Base-by-base conservation (phyloP, 2,888 invertebrate genomes). In the Coelogynopora nodosa region DNA sequence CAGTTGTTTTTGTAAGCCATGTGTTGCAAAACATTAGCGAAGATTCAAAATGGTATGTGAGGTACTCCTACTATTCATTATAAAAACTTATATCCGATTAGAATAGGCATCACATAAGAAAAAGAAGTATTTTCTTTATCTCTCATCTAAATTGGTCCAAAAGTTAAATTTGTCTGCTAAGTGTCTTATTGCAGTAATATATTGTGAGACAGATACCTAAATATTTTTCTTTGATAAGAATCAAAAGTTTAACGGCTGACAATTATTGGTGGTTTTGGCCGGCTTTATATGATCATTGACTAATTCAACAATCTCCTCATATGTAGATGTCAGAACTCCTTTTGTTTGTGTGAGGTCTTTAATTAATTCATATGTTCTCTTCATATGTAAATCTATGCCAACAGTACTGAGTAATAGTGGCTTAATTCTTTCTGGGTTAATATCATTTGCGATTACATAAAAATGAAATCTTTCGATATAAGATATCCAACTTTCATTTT, bases 101-200 rank as follows among this genome's bases (percentile, higher is more conserved):
- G 84, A 84, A 26, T 67, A 84, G 27, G 84, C 74, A 67, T 84
- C 84, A 84, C 29, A 30, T 67, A 67, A 27, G 18, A 84, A 83
- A 31, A 84, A 26, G 84, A 82, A 67, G 67, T 10, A 30, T 84
- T 2, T 31, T 5, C n/a, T n/a, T n/a, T n/a, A 49, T 49, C 49
- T 49, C 18, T 49, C 49, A 49, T 49, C 5, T 49, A 49, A 49
- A 49, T 49, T 49, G 49, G 5, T 18, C 5, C 49, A 5, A 49
- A 49, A 10, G 49, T 49, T 49, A 49, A 5, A 49, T 18, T 49
- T 49, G 5, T 49, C 49, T 10, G 49, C 49, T 49, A 49, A 49
- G 49, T 49, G 49, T 49, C 49, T 49, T 49, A 49, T 10, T 49
- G 49, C 49, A 10, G 49, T 49, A 10, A 49, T 49, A 18, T 49